Evolutionary conservation across 2,888 invertebrate genomes (phyloP).

Genomic region (Drosophila mettleri): DNA sequence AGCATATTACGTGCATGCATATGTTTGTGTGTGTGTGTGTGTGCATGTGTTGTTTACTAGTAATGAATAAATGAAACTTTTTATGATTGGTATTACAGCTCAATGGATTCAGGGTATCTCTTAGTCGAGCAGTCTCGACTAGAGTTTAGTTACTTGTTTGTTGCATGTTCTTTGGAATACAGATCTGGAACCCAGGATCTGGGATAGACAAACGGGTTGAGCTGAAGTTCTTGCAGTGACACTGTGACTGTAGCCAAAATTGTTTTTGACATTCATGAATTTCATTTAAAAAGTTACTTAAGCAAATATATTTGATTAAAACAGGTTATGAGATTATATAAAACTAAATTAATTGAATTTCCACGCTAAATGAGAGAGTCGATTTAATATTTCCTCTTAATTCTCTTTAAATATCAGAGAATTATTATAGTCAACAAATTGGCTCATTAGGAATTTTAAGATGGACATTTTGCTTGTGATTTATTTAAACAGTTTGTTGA

Average conservation of each 20-base stretch:
- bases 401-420: background rate
- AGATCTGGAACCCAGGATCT: conserved; percentile 17
- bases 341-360: background rate
- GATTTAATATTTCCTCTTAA: background rate
- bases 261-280: conserved; percentile 47
- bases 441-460: background rate
- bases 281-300: conserved; percentile 33
- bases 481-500: conserved; percentile 42
- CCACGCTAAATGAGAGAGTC: background rate
- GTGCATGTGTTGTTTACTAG: no score
- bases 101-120: no score
- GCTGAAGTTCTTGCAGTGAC: conserved; percentile 10
- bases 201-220: conserved; percentile 7
- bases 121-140: no score
- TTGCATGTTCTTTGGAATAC: conserved; percentile 55
- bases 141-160: no score
- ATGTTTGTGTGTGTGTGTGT: no score
- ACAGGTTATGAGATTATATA: background rate
- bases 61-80: no score
- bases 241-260: conserved; percentile 22
- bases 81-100: no score
- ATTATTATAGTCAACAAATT: no score
- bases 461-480: conserved; percentile 19
- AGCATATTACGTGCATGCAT: no score
- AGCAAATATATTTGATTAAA: background rate